Base-by-base conservation (phyloP, 2,888 invertebrate species). In the Acrobasis consociella region DNA sequence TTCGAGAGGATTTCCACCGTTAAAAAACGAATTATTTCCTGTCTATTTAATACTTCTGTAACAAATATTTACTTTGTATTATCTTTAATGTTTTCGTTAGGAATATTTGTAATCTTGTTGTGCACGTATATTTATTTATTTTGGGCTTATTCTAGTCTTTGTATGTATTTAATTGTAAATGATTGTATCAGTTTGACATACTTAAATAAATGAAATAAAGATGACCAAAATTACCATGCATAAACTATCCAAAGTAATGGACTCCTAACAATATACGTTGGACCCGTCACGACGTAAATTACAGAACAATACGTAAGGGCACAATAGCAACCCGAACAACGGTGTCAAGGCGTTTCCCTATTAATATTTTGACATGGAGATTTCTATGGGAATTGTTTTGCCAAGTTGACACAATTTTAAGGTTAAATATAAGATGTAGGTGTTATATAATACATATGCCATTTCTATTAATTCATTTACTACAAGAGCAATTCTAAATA, bases 281-380 rank as follows among this genome's bases (percentile, higher is more conserved):
- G 42, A 42, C 22, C 37, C 55, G 42, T 22, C 56, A 17, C 42
- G 17, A 50, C 59, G 70, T 72, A 72, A 72, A 76, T 78, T 71
- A 77, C 68, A 64, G 64, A 64, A 74, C 76, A 81, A 80, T 77
- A 78, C 77, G 78, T 74, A 71, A 66, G 71, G 67, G 68, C 73
- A 84, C 83, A 84, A 83, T 85, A 67, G 65, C 68, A 70, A 70
- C 65, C 69, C 66, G 66, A 64, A 67, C 74, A 81, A 80, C 69
- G 70, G 72, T 87, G 87, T 86, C 86, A 87, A 87, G 86, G 86
- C 70, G 70, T 80, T 85, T 86, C 83, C 86, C 80, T 81, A 81
- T 84, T 82, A 83, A 77, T 76, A 69, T 79, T 80, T 81, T 78
- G 81, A 82, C 76, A 78, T 72, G 77, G 72, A 70, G 69, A 72